Evolutionary conservation across 1,140 invertebrate species (phyloP).

Genomic region (Drosophila paulistorum): DNA sequence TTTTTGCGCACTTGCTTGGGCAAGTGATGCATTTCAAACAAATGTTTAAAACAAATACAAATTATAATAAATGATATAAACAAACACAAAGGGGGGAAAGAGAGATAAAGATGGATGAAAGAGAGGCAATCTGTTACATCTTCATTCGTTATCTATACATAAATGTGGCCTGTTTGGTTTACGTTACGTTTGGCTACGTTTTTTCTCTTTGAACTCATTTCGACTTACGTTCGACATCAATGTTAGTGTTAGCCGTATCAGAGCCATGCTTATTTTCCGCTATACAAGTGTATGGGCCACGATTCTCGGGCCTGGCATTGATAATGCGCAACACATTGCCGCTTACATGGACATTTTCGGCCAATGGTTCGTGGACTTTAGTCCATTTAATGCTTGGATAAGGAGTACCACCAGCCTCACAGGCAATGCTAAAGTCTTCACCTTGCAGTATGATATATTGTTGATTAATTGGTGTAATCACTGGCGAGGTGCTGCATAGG

Average conservation of each 20-base stretch:
- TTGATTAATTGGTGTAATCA: constrained; percentile 86
- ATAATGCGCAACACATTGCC: constrained; percentile 89
- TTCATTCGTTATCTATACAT: background rate
- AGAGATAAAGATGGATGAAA: constrained; percentile 29
- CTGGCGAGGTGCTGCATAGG: constrained; percentile 70
- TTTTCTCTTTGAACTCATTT: too few species aligned
- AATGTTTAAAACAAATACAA: background rate
- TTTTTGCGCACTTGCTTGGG: constrained; percentile 74
- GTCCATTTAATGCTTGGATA: constrained; percentile 90
- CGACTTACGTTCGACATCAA: constrained; percentile 93
- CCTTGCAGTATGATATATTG: constrained; percentile 91
- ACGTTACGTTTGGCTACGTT: background rate
- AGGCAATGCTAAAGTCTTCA: constrained; percentile 89
- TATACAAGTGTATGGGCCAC: constrained; percentile 91
- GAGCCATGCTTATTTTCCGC: constrained; percentile 85
- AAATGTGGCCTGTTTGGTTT: background rate
- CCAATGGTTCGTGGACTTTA: constrained; percentile 87
- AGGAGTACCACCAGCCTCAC: constrained; percentile 88
- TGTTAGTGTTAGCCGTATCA: constrained; percentile 87
- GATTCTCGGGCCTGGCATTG: constrained; percentile 88
- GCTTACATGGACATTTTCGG: constrained; percentile 86
- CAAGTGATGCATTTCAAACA: constrained; percentile 17
- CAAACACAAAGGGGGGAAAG: constrained; percentile 8
- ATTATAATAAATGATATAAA: background rate
- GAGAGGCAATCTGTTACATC: constrained; percentile 32